phyloP scores from a whole-genome alignment of 1,140 invertebrate genomes.

The Zaprionus vittiger region DNA sequence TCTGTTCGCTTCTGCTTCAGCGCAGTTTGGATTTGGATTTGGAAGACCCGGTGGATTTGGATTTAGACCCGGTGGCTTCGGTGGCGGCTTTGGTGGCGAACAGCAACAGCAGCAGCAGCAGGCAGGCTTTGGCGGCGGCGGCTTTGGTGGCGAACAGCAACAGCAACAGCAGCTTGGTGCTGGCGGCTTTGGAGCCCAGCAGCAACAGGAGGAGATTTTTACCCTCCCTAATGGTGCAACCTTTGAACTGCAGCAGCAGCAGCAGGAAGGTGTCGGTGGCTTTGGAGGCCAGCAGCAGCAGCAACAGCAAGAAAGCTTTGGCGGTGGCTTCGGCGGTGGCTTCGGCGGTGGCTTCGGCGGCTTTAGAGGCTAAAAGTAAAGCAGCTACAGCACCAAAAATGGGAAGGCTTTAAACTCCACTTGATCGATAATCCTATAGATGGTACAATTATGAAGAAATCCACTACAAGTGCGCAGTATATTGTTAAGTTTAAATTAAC shows the following conservation, averaged over 20 bases:
- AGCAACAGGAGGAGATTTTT: not conserved
- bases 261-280: not conserved
- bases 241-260: not conserved
- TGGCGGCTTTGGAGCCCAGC: not conserved
- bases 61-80: not conserved
- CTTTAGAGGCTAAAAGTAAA: not conserved
- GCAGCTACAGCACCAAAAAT: too few species aligned
- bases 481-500: not conserved
- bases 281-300: not conserved
- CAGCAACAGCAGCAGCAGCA: conserved; percentile 2
- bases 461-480: too few species aligned
- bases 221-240: too few species aligned
- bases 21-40: not conserved
- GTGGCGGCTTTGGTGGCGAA: not conserved
- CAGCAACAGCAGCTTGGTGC: not conserved
- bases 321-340: too few species aligned
- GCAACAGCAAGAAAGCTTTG: too few species aligned
- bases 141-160: not conserved
- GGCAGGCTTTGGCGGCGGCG: not conserved
- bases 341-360: too few species aligned
- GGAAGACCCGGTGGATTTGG: too few species aligned
- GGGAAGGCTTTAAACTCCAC: too few species aligned
- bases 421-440: too few species aligned
- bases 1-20: not conserved
- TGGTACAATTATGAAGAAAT: too few species aligned